Conservation (phyloP, 2,797 vertebrate genomes). For the Paramormyrops hopkinsi region DNA sequence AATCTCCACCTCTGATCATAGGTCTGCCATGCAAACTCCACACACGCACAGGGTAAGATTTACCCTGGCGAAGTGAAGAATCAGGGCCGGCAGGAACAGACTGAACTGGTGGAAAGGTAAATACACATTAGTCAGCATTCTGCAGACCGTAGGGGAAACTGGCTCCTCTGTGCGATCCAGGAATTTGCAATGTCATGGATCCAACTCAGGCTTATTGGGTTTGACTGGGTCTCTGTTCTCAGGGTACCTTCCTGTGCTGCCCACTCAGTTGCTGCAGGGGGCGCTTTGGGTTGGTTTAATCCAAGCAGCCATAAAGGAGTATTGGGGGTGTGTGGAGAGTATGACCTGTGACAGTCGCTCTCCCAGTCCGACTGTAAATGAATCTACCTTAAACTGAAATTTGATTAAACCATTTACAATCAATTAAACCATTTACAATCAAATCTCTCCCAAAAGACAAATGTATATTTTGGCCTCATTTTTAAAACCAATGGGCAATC, state of each 20-base stretch:
- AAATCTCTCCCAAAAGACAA: not conserved
- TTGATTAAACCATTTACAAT: not conserved
- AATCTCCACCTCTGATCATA: not conserved
- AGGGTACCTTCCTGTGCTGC: slow-evolving; percentile 33
- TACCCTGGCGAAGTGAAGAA: not conserved
- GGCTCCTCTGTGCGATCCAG: not conserved
- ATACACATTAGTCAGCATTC: not conserved
- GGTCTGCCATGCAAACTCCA: not conserved
- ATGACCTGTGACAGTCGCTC: not conserved
- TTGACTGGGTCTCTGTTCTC: not conserved
- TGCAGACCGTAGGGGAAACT: not conserved
- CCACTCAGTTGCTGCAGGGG: slow-evolving; percentile 34
- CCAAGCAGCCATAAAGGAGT: not conserved
- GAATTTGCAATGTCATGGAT: not conserved
- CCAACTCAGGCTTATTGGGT: not conserved
- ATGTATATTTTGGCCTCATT: not conserved
- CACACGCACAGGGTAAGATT: not conserved
- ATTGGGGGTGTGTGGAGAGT: not conserved
- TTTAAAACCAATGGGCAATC: not conserved
- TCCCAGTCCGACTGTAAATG: not conserved
- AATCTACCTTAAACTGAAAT: not conserved
- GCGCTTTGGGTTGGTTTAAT: not conserved
- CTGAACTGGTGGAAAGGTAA: not conserved
- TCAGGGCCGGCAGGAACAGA: not conserved
- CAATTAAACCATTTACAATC: not conserved